A percentile compares a stretch with the other conserved stretches of the same genome.
Evolutionary conservation across 2,797 vertebrate genomes (phyloP).

Genomic region (Sphenopsis melanotis): DNA sequence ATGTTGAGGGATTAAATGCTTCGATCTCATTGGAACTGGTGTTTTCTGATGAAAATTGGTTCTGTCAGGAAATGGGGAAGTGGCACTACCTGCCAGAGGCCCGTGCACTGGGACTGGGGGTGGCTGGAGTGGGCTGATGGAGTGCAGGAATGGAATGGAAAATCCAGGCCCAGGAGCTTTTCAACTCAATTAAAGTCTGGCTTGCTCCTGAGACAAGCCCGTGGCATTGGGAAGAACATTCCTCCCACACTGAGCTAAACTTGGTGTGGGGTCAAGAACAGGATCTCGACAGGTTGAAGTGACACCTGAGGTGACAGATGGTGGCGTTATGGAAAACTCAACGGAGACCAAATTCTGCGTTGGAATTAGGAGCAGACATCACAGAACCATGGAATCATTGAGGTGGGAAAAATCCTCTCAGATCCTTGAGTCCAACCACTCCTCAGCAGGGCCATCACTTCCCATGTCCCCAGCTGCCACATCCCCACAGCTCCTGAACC

Average conservation of each 20-base stretch:
- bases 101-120: fast-evolving
- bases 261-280: background rate
- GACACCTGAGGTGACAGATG: fast-evolving
- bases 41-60: background rate
- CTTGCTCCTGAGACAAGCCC: background rate
- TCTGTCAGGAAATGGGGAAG: background rate
- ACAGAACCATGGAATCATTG: too few relatives aligned
- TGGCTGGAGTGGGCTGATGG: background rate
- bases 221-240: fast-evolving
- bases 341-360: fast-evolving
- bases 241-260: background rate
- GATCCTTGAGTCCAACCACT: background rate
- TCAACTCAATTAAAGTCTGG: background rate
- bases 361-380: background rate
- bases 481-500: fast-evolving
- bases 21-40: background rate
- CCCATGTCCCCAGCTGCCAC: fast-evolving
- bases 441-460: background rate
- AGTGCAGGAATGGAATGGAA: background rate
- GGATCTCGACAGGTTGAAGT: fast-evolving
- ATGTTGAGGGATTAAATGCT: slow-evolving; percentile 1
- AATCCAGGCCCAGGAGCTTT: background rate
- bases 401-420: background rate
- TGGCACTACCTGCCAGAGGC: background rate
- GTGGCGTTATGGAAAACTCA: fast-evolving